A percentile compares a stretch with the other conserved stretches of the same genome.
These are phyloP conservation scores for Pteria penguin DNA, from an alignment of 2,888 invertebrate species.

Conservation along the genomic window DNA sequence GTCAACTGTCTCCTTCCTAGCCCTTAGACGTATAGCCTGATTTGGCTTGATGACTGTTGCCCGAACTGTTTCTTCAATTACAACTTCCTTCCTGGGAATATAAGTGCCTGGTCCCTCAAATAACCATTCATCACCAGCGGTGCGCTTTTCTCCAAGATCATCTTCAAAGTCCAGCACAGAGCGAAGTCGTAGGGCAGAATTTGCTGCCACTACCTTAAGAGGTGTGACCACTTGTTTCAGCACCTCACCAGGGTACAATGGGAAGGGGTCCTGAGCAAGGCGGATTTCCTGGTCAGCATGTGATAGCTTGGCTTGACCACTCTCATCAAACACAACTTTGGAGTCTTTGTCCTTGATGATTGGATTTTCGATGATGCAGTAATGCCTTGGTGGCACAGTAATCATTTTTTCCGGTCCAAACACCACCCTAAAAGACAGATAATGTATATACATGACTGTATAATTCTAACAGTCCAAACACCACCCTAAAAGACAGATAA, in stretches of 20 bases:
- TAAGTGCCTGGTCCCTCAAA: constrained; percentile 82
- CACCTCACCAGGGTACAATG: constrained; percentile 81
- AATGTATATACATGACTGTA: no score
- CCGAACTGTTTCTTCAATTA: constrained; percentile 79
- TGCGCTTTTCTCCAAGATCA: constrained; percentile 73
- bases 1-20: constrained; percentile 80
- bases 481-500: constrained; percentile 75
- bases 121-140: constrained; percentile 82
- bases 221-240: constrained; percentile 76
- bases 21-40: constrained; percentile 81
- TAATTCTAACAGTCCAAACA: constrained; percentile 79
- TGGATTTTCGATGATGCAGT: constrained; percentile 81
- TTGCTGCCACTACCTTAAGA: constrained; percentile 80
- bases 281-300: constrained; percentile 82
- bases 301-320: constrained; percentile 80
- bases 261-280: constrained; percentile 82
- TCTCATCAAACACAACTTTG: constrained; percentile 74
- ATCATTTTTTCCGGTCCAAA: constrained; percentile 81
- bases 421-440: constrained; percentile 77
- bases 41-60: constrained; percentile 81
- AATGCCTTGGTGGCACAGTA: constrained; percentile 81
- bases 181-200: constrained; percentile 80
- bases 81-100: constrained; percentile 81
- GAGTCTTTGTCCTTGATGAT: constrained; percentile 77
- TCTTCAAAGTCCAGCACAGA: constrained; percentile 81